Percentiles rank a stretch among this genome's conserved stretches.
phyloP scores from a whole-genome alignment of 2,888 invertebrate genomes.

The Choreutis nemorana region DNA sequence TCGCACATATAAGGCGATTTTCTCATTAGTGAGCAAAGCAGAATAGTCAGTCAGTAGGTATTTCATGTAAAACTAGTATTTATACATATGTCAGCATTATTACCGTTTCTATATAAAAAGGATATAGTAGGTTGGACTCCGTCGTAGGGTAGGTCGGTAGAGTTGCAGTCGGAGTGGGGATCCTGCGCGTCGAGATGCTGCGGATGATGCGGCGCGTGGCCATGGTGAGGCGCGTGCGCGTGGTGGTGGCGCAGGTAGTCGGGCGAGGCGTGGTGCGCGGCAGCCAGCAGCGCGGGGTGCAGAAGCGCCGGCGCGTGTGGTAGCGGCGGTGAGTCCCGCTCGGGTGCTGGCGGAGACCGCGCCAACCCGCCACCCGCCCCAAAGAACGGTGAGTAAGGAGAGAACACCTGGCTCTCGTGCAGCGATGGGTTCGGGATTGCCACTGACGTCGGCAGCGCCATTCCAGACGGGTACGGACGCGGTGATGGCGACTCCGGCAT shows the following conservation, averaged over 20 bases:
- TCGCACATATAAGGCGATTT: slow-evolving; percentile 18
- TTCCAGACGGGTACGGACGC: slow-evolving; percentile 81
- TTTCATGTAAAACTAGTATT: slow-evolving; percentile 5
- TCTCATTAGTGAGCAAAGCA: slow-evolving; percentile 10
- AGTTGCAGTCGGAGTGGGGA: slow-evolving; percentile 89
- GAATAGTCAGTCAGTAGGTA: slow-evolving; percentile 5
- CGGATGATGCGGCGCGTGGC: slow-evolving; percentile 76
- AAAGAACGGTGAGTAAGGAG: slow-evolving; percentile 91
- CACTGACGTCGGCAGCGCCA: slow-evolving; percentile 93
- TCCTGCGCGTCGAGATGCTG: slow-evolving; percentile 87
- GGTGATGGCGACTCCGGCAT: slow-evolving; percentile 76
- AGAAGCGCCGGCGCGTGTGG: slow-evolving; percentile 85
- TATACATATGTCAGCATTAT: slow-evolving; percentile 8
- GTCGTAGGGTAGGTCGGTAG: slow-evolving; percentile 90
- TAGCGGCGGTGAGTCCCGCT: slow-evolving; percentile 85
- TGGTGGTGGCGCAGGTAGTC: slow-evolving; percentile 81
- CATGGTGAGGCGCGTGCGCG: slow-evolving; percentile 77
- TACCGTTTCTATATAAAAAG: slow-evolving; percentile 72
- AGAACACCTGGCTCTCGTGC: slow-evolving; percentile 93
- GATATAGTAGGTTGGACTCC: slow-evolving; percentile 96
- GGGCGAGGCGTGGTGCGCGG: slow-evolving; percentile 83
- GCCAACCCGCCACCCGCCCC: slow-evolving; percentile 66
- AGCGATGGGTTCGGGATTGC: slow-evolving; percentile 96
- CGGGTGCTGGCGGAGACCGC: slow-evolving; percentile 68
- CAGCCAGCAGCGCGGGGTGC: slow-evolving; percentile 85